phyloP scores from a whole-genome alignment of 1,140 invertebrate species.

The Melanaphis sacchari region DNA sequence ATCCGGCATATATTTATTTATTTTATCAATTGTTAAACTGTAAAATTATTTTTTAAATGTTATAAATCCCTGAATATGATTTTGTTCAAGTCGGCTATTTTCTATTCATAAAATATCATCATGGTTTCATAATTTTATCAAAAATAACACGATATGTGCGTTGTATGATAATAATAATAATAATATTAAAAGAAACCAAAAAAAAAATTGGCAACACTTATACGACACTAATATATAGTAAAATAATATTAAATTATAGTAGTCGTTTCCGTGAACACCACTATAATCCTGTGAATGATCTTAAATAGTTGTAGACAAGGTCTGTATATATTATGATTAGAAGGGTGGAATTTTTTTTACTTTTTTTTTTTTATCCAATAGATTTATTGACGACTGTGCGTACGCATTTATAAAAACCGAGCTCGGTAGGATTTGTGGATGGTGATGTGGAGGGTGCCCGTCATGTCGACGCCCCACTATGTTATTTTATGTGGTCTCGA shows the following conservation, averaged over 20 bases:
- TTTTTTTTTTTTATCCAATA: conserved; percentile 38
- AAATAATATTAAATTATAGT: not conserved
- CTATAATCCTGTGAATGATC: not conserved
- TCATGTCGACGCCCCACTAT: conserved; percentile 12
- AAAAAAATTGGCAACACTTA: not conserved
- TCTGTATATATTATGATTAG: not conserved
- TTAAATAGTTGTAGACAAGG: not conserved
- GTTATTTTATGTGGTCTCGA: conserved; percentile 41
- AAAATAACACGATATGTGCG: not conserved
- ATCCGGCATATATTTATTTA: not conserved
- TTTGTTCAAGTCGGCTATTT: not conserved
- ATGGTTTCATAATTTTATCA: not conserved
- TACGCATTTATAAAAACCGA: not conserved
- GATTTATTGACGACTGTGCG: conserved; percentile 11
- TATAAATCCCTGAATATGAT: not conserved
- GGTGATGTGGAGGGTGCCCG: not conserved
- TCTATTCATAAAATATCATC: not conserved
- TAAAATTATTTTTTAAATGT: conserved; percentile 5
- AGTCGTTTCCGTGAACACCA: not conserved
- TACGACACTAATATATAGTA: not conserved
- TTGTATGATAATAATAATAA: not conserved
- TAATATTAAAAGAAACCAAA: not conserved
- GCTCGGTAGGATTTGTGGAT: not conserved
- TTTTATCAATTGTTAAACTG: not conserved
- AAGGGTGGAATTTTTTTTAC: not conserved